phyloP scores from a whole-genome alignment of 2,888 invertebrate genomes.

The Zeuzera pyrina region DNA sequence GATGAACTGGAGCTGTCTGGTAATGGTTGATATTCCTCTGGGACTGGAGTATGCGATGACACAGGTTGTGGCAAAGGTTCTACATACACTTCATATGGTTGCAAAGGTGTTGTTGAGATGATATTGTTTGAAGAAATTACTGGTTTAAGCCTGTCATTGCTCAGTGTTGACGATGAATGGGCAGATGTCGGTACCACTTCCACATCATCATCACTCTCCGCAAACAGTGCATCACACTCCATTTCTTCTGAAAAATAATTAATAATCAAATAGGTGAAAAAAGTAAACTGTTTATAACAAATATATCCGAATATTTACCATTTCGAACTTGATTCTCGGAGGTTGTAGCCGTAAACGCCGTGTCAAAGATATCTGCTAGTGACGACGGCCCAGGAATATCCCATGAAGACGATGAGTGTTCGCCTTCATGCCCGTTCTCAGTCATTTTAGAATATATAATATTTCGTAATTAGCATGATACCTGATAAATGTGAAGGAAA shows the following conservation, averaged over 20 bases:
- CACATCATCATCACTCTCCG: slow-evolving; percentile 77
- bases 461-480: too few species aligned
- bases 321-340: slow-evolving; percentile 48
- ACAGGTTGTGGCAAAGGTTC: slow-evolving; percentile 38
- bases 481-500: too few species aligned
- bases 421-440: slow-evolving; percentile 51
- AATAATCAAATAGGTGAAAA: slow-evolving; percentile 3
- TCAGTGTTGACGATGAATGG: slow-evolving; percentile 18
- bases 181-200: slow-evolving; percentile 45
- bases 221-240: slow-evolving; percentile 77
- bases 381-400: slow-evolving; percentile 66
- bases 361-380: slow-evolving; percentile 76
- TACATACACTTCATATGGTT: slow-evolving; percentile 41
- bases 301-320: slow-evolving; percentile 28
- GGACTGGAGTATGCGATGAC: slow-evolving; percentile 54
- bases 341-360: slow-evolving; percentile 74
- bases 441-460: slow-evolving; percentile 49
- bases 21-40: slow-evolving; percentile 62
- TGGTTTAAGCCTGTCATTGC: background rate
- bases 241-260: slow-evolving; percentile 67
- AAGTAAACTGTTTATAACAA: slow-evolving; percentile 2
- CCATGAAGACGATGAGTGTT: slow-evolving; percentile 52
- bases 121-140: slow-evolving; percentile 44
- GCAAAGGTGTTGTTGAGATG: slow-evolving; percentile 36
- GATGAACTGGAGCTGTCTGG: slow-evolving; percentile 59